Evolutionary conservation across 2,888 invertebrate species (phyloP), one percentile per base, ranked within the genome.

Genomic region (Entomobrya multifasciata): DNA sequence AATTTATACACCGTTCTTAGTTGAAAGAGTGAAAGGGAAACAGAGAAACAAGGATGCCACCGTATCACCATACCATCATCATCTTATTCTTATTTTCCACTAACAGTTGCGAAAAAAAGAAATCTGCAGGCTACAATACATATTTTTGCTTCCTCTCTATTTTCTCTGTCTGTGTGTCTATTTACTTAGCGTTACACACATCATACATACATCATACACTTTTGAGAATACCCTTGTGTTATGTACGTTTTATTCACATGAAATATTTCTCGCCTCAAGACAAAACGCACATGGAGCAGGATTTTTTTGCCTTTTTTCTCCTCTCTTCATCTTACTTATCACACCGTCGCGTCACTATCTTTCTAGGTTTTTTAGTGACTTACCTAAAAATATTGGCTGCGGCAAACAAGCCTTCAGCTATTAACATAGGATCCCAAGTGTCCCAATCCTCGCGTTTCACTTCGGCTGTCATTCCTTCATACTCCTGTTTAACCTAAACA

Each of bases 381-480:
- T 91, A 94, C 95, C 95, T 95, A 92, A 97, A 97, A 93, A 99
- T 99, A 93, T 99, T 99, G 90, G 99, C 99, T 20, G 99, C 98
- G 17, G 99, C 99, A 93, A 99, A 99, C 79, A 99, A 95, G 44
- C 98, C 98, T 93, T 98, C 98, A 30, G 98, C 97, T 89, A 96
- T 96, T 91, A 99, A 94, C 96, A 98, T 99, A 20, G 99, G 99
- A 93, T 99, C 99, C 97, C 98, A 99, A 6, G 98, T 96, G 93
- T 99, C 98, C 99, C 99, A 99, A 91, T 97, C 94, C 93, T 97
- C 96, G 86, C 99, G 94, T 92, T 95, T 95, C 36, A 83, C 62
- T 13, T 88, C 80, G 25, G 85, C 81, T 62, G 89, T 27, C 91
- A 91, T 27, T 91, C 91, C 96, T 91, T 95, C 95, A 92, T 96